Evolutionary conservation across 2,113 vertebrate genomes (phyloP), one percentile per base, ranked within the genome.

Genomic region (Pollachius pollachius): DNA sequence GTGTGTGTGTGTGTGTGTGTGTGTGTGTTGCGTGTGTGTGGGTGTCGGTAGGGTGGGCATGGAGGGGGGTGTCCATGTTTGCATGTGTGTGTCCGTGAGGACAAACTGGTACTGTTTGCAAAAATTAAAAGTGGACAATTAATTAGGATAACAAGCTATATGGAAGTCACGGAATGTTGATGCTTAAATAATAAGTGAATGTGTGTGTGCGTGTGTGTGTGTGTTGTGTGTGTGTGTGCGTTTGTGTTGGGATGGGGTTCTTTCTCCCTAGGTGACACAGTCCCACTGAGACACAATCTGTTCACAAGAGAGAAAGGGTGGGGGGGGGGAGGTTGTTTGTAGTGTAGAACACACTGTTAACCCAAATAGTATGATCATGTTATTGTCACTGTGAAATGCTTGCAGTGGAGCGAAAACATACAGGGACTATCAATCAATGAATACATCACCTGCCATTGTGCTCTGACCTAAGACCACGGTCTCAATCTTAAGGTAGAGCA

Each of bases 231-330:
- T 58, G 64, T 78, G 18, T 48, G 41, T 16, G 18, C 54, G n/a
- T 64, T 66, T 56, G 25, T 67, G 58, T 71, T 70, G 64, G 61
- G 57, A 8, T 83, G 84, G 81, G 88, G 82, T 83, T 79, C 79
- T 79, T 79, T 85, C 91, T 93, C 92, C 89, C 91, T 89, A 78
- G 92, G 92, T 89, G 85, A 89, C 88, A 85, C 81, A 65, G 84
- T 93, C 92, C 92, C 92, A 91, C 89, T 18, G 92, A 92, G 92
- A 93, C 90, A 81, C 91, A 93, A 92, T 93, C 92, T 93, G 92
- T 93, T 93, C 90, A 90, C 84, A 84, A 16, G 19, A 52, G 23
- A 37, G 23, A 30, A 23, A 23, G 30, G 2, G 30, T 2, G 30
- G 4, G 71, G 78, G 69, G 52, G 67, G 18, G 62, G 62, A 69